Percentiles rank a stretch among this genome's conserved stretches.
Evolutionary conservation across 1,140 invertebrate species (phyloP).

Genomic region (Hylyphantes graminicola): DNA sequence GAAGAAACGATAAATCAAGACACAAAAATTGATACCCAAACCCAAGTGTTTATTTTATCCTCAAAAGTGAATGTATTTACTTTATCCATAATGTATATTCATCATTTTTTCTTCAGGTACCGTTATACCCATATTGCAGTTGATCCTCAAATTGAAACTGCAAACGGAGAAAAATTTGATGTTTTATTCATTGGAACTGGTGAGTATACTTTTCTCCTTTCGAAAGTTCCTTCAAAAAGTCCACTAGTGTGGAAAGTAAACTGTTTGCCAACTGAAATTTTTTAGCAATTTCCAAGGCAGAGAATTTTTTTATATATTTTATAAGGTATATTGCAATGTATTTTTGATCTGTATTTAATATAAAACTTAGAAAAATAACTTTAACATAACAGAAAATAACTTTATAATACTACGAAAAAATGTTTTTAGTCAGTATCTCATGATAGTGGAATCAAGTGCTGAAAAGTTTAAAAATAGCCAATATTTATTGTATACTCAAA

Average conservation of each 20-base stretch:
- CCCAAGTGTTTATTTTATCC: too few species aligned
- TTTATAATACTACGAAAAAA: not conserved
- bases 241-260: not conserved
- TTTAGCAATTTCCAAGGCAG: not conserved
- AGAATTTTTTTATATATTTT: slow-evolving; percentile 1
- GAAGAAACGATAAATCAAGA: too few species aligned
- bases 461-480: too few species aligned
- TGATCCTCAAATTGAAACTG: slow-evolving; percentile 90
- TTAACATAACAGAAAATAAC: too few species aligned
- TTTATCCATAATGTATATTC: not conserved
- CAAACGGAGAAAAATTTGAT: slow-evolving; percentile 88
- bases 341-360: too few species aligned
- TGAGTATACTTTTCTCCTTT: slow-evolving; percentile 2
- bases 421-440: not conserved
- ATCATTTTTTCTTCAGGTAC: slow-evolving; percentile 74
- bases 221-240: not conserved
- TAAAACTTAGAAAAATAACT: too few species aligned
- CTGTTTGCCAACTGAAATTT: not conserved
- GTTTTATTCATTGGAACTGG: slow-evolving; percentile 93
- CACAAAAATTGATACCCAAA: too few species aligned
- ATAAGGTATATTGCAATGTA: not conserved
- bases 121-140: slow-evolving; percentile 92
- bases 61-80: not conserved
- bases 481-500: too few species aligned
- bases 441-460: not conserved